Evolutionary conservation across 2,888 invertebrate genomes (phyloP).

Genomic region (Ichneumoninae sp.): DNA sequence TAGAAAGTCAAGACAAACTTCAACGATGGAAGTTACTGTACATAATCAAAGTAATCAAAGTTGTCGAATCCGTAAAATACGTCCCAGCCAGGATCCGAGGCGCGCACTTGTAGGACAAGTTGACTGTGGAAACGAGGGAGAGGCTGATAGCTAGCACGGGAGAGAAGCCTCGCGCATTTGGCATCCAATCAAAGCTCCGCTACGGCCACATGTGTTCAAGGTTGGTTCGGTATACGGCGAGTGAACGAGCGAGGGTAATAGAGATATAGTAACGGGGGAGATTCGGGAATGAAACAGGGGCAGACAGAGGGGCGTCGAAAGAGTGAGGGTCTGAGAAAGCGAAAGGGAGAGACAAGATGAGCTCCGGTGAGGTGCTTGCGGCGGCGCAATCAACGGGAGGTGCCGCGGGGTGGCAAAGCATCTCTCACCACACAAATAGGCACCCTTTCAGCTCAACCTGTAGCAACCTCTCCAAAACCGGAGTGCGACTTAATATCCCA

Average conservation of each 20-base stretch:
- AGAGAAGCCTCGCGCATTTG: constrained; percentile 2
- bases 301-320: background rate
- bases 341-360: constrained; percentile 1
- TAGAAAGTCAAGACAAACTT: background rate
- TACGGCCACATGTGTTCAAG: constrained; percentile 9
- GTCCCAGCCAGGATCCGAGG: background rate
- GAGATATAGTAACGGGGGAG: constrained; percentile 17
- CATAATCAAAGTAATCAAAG: constrained; percentile 8
- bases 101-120: constrained; percentile 10
- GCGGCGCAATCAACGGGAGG: constrained; percentile 11
- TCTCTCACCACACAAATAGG: background rate
- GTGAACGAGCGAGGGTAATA: background rate
- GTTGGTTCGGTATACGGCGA: background rate
- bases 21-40: background rate
- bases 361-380: background rate
- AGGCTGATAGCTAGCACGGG: background rate
- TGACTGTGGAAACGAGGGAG: constrained; percentile 1
- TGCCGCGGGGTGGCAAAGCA: background rate
- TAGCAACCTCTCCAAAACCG: background rate
- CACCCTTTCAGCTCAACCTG: constrained; percentile 11
- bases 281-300: constrained; percentile 15
- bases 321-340: constrained; percentile 2
- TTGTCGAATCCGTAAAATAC: background rate
- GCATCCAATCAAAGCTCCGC: constrained; percentile 21
- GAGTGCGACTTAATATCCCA: constrained; percentile 7